These are phyloP conservation scores for Lumbricus terrestris DNA, from an alignment of 2,888 invertebrate species.

Conservation along the genomic window DNA sequence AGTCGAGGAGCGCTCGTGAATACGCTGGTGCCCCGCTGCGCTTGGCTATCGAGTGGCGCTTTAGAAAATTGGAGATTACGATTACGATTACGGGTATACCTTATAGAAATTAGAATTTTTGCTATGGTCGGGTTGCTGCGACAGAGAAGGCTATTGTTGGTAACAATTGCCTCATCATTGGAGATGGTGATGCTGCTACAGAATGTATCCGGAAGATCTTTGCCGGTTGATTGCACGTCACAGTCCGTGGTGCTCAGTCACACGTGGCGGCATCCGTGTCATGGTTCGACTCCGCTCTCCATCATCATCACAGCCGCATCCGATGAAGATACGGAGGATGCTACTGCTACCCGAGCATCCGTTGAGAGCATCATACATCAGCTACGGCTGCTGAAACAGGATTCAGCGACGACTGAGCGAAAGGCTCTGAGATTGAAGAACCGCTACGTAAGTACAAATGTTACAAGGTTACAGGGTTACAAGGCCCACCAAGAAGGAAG, in stretches of 20 bases:
- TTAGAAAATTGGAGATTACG: too few species aligned
- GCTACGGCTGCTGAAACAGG: neutral
- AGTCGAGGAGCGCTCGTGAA: too few species aligned
- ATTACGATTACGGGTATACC: too few species aligned
- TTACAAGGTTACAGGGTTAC: too few species aligned
- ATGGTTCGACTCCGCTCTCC: neutral
- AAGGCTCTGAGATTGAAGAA: neutral
- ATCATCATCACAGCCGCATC: too few species aligned
- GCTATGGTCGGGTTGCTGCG: neutral
- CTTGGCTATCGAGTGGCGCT: too few species aligned
- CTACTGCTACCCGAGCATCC: neutral
- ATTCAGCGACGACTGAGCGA: neutral
- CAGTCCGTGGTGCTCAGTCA: neutral
- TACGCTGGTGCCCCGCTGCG: too few species aligned
- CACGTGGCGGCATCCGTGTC: neutral
- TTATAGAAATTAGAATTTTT: too few species aligned
- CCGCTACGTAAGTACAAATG: neutral
- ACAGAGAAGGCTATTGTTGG: neutral
- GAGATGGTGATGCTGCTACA: neutral
- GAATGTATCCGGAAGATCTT: neutral
- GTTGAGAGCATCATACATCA: neutral
- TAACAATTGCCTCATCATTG: neutral
- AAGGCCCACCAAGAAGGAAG: too few species aligned
- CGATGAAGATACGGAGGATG: neutral
- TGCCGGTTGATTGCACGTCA: neutral